phyloP scores from a whole-genome alignment of 2,113 vertebrate genomes.

The Ciconia stormi region DNA sequence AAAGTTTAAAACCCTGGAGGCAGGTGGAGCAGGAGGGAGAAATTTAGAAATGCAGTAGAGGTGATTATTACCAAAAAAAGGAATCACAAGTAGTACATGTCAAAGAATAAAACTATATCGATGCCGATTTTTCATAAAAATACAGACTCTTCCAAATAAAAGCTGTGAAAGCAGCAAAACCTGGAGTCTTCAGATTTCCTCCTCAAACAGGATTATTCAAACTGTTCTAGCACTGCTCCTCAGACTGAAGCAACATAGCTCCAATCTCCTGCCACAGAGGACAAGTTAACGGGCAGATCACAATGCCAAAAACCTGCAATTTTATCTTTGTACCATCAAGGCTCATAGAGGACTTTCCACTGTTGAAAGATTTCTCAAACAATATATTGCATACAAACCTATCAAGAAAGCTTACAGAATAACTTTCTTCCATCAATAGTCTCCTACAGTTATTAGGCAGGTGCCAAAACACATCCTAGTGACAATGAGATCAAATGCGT shows the following conservation, averaged over 20 bases:
- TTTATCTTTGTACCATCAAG: not conserved
- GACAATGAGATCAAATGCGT: not conserved
- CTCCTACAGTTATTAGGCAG: not conserved
- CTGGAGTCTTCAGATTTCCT: not conserved
- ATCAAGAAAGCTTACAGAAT: not conserved
- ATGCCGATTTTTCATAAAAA: not conserved
- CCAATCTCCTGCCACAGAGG: not conserved
- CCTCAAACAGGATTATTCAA: not conserved
- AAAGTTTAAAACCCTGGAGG: not conserved
- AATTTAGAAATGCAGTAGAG: not conserved
- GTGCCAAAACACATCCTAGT: not conserved
- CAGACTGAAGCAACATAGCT: not conserved
- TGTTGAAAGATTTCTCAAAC: not conserved
- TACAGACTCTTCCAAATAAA: not conserved
- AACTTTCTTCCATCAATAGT: not conserved
- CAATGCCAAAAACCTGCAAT: not conserved
- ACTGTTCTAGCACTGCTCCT: not conserved
- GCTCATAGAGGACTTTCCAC: not conserved
- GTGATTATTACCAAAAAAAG: not conserved
- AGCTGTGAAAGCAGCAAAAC: not conserved
- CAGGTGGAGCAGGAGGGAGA: not conserved
- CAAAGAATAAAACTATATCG: not conserved
- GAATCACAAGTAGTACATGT: not conserved
- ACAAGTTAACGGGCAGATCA: not conserved
- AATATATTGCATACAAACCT: not conserved